A percentile compares a stretch with the other conserved stretches of the same genome.
phyloP scores from a whole-genome alignment of 2,888 invertebrate genomes.

The Pseudococcus jackbeardsleyi region DNA sequence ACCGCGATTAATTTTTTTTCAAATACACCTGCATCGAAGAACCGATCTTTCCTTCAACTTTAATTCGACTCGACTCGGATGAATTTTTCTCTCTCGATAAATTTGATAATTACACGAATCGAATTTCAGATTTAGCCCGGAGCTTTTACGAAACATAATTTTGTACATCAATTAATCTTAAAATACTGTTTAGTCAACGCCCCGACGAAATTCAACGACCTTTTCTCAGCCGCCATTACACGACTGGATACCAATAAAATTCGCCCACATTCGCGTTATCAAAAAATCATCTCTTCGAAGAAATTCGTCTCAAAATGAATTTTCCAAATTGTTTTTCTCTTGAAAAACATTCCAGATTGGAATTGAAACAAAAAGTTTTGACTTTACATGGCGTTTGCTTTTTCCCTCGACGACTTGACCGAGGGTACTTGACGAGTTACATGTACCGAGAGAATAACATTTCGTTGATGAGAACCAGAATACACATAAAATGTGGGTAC shows the following conservation, averaged over 20 bases:
- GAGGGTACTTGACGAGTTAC: neutral
- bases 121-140: neutral
- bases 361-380: neutral
- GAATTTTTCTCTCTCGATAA: neutral
- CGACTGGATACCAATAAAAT: neutral
- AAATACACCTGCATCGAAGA: neutral
- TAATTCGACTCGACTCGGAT: neutral
- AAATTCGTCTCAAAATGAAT: neutral
- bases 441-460: neutral
- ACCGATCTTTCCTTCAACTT: neutral
- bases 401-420: neutral
- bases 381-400: neutral
- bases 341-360: neutral
- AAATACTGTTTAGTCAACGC: neutral
- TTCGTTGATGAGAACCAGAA: slow-evolving; percentile 10
- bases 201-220: neutral
- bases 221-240: neutral
- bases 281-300: neutral
- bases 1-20: neutral
- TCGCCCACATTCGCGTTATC: neutral
- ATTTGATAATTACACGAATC: neutral
- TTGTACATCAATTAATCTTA: neutral
- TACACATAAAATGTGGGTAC: neutral
- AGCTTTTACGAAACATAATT: neutral
- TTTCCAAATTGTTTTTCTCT: neutral